phyloP scores from a whole-genome alignment of 2,113 vertebrate species.

The Danionella cerebrum region DNA sequence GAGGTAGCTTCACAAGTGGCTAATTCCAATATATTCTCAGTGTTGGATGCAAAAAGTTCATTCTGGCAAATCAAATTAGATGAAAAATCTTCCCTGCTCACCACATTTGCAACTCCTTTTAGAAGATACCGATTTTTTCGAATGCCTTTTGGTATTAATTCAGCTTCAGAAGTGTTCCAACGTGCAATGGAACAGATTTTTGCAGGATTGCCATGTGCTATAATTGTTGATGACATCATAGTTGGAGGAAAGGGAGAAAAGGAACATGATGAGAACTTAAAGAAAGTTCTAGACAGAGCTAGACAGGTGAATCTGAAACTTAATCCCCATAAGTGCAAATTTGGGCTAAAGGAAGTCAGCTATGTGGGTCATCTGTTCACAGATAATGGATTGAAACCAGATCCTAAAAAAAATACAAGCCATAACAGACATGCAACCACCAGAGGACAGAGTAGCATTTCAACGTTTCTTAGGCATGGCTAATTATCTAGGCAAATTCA shows the following conservation, averaged over 20 bases:
- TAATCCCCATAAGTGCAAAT: too few relatives aligned
- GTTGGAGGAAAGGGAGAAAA: neutral
- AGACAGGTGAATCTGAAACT: too few relatives aligned
- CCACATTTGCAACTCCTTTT: neutral
- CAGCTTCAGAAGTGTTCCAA: neutral
- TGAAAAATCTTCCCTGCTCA: too few relatives aligned
- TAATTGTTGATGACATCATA: neutral
- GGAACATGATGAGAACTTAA: neutral
- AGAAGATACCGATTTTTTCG: neutral
- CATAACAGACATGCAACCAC: neutral
- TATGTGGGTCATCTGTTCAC: conserved; percentile 34
- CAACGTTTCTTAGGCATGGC: conserved; percentile 9
- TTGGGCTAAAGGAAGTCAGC: too few relatives aligned
- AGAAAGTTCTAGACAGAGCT: neutral
- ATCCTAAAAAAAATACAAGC: conserved; percentile 34
- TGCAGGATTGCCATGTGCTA: neutral
- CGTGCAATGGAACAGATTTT: neutral
- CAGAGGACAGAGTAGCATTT: accelerated
- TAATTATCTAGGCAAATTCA: neutral
- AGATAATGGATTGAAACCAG: conserved; percentile 43
- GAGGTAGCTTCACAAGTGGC: neutral
- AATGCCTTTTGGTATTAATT: neutral
- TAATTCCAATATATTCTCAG: too few relatives aligned
- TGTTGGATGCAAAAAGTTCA: too few relatives aligned
- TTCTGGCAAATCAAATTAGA: too few relatives aligned